These are phyloP conservation scores for Boulengeromyrus knoepffleri DNA, from an alignment of 2,113 vertebrate genomes.

Conservation along the genomic window DNA sequence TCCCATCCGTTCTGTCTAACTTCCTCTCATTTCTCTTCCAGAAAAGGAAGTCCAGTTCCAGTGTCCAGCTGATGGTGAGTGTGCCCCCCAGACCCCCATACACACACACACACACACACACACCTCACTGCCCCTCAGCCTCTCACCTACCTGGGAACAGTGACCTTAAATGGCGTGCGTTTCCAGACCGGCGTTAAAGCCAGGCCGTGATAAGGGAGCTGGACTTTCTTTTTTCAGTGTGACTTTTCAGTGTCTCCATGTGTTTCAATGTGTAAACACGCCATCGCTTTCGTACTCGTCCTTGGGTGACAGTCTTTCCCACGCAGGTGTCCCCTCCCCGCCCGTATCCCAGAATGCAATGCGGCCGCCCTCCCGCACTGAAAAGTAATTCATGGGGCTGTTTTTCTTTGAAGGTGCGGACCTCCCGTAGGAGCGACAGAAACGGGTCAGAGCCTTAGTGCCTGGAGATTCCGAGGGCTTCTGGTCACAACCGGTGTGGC, in stretches of 20 bases:
- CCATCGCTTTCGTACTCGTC: background rate
- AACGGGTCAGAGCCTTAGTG: background rate
- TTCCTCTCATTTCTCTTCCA: conserved; percentile 88
- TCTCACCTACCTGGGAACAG: conserved; percentile 17
- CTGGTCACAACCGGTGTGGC: background rate
- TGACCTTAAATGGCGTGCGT: background rate
- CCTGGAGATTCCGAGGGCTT: conserved; percentile 4
- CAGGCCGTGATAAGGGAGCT: conserved; percentile 33
- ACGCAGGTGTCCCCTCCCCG: background rate
- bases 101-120: background rate
- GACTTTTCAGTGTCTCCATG: conserved; percentile 19
- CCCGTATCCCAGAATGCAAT: background rate
- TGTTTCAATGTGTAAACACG: conserved; percentile 22
- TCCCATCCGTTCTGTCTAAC: conserved; percentile 75
- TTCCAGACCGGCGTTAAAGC: background rate
- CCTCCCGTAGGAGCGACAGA: background rate
- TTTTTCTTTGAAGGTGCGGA: conserved; percentile 24
- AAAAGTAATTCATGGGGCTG: conserved; percentile 2
- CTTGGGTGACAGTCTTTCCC: background rate
- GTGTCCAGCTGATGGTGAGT: conserved; percentile 90
- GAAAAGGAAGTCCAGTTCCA: conserved; percentile 93
- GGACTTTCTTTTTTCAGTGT: conserved; percentile 43
- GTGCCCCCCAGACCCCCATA: conserved; percentile 25
- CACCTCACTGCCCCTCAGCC: background rate
- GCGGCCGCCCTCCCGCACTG: background rate